These are phyloP conservation scores for Oligia latruncula DNA, from an alignment of 2,888 invertebrate species.

Conservation along the genomic window DNA sequence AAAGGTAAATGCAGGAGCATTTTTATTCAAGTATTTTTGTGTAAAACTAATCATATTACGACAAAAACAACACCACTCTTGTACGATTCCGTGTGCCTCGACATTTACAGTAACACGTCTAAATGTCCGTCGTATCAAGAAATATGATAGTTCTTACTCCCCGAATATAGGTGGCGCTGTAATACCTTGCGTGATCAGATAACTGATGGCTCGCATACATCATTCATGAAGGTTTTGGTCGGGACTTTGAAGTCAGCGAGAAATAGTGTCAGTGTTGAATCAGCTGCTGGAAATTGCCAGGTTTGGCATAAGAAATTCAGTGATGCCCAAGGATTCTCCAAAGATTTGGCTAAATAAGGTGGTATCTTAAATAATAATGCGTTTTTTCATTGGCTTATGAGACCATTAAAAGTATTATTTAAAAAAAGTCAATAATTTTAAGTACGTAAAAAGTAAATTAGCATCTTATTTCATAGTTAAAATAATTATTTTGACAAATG, in stretches of 20 bases:
- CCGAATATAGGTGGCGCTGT: slow-evolving; percentile 56
- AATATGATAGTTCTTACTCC: slow-evolving; percentile 62
- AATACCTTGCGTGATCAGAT: slow-evolving; percentile 68
- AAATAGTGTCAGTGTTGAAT: not conserved
- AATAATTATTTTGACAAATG: too few species aligned
- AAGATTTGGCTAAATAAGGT: not conserved
- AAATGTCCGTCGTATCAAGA: slow-evolving; percentile 56
- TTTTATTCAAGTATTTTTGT: not conserved
- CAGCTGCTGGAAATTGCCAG: not conserved
- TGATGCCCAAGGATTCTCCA: not conserved
- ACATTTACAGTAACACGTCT: slow-evolving; percentile 30
- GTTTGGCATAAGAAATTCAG: not conserved
- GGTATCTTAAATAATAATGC: too few species aligned
- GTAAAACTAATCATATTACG: not conserved
- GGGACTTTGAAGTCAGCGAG: slow-evolving; percentile 35
- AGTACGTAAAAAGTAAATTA: too few species aligned
- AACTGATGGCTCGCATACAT: slow-evolving; percentile 64
- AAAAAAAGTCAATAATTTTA: too few species aligned
- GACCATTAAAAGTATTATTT: too few species aligned
- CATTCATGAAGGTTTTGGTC: slow-evolving; percentile 63
- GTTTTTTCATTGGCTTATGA: too few species aligned
- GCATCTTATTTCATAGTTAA: too few species aligned
- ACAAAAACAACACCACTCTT: not conserved
- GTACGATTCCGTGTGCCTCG: slow-evolving; percentile 21
- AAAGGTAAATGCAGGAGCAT: not conserved